Evolutionary conservation across 2,888 invertebrate species (phyloP), one percentile per base, ranked within the genome.

Genomic region (Nymphalis polychloros): DNA sequence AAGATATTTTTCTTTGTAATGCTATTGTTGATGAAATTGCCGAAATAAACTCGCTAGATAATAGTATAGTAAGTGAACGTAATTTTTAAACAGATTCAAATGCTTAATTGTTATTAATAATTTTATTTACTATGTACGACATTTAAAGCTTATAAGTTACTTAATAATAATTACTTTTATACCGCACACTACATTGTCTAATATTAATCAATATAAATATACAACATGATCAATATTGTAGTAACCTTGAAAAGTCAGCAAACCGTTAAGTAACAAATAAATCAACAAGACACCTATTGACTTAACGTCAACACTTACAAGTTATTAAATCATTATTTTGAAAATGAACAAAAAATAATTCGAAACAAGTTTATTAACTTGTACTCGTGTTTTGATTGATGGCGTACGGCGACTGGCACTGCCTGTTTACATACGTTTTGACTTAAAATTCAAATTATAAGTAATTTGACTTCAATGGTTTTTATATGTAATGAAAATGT

Each of bases 1-100:
- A 81, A 89, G 87, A 88, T 89, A 90, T 90, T 90, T 90, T 91
- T 89, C 89, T 89, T 87, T 87, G 86, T 89, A 89, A 89, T 88
- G 81, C 85, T 84, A 85, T 88, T 89, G 89, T 88, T 84, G 83
- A 84, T 84, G 83, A 81, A 85, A 86, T 85, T 83, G 81, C 64
- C 66, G 71, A 72, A 64, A 53, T 55, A 61, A 69, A 68, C 63
- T 57, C 64, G 63, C 70, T 70, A 73, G 61, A 35, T 68, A 64
- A 48, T 48, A 27, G 17, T 35, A 64, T 2, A 63, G n/a, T 27
- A 50, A 59, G 19, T 48, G 46, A 53, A 46, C 17, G 47, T 46
- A 31, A 4, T 20, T 63, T 63, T 23, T 55, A 23, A 23, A 8
- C 48, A 41, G 35, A 8, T 41, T 41, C 35, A 8, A 41, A 41